Conservation (phyloP, 2,888 invertebrate species). For the Acleris literana region DNA sequence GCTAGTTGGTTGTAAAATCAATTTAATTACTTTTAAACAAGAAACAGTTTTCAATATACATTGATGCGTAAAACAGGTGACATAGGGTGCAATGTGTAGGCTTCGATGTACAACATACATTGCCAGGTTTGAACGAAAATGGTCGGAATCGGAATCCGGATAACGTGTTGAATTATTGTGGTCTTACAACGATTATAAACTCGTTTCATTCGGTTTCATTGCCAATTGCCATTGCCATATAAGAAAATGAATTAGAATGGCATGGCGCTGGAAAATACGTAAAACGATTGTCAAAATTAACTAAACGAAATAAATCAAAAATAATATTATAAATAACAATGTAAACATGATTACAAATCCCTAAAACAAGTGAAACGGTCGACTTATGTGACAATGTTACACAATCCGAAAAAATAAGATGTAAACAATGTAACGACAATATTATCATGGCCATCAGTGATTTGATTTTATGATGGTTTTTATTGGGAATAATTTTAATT, state of each 20-base stretch:
- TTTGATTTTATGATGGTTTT: constrained; percentile 28
- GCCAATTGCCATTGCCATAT: constrained; percentile 3
- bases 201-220: too few species aligned
- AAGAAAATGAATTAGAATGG: constrained; percentile 30
- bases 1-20: too few species aligned
- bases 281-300: constrained; percentile 7
- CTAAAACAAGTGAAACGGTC: constrained; percentile 35
- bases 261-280: constrained; percentile 26
- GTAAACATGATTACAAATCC: constrained; percentile 44
- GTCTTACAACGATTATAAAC: too few species aligned
- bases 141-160: too few species aligned
- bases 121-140: too few species aligned
- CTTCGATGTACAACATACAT: too few species aligned
- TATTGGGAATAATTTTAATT: constrained; percentile 31
- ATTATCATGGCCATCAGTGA: constrained; percentile 5
- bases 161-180: too few species aligned
- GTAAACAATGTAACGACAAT: constrained; percentile 32
- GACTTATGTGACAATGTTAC: constrained; percentile 32
- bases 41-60: too few species aligned
- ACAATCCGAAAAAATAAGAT: constrained; percentile 2
- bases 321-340: constrained; percentile 26
- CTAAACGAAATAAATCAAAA: neutral
- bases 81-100: too few species aligned
- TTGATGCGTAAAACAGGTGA: too few species aligned
- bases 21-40: too few species aligned